Conservation (phyloP, 2,113 vertebrate genomes). For the Junco hyemalis region DNA sequence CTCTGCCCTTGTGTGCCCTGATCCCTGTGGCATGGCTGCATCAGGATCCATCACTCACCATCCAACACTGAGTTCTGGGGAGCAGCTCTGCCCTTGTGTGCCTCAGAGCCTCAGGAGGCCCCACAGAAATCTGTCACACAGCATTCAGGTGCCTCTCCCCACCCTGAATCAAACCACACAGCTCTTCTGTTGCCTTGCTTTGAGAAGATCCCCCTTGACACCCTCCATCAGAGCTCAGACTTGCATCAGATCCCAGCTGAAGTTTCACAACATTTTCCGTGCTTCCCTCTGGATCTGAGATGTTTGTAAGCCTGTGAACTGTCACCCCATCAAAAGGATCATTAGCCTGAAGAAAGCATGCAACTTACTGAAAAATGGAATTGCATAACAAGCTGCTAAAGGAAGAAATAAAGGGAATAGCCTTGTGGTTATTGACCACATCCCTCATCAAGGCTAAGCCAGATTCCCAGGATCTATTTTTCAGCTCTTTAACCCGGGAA, state of each 20-base stretch:
- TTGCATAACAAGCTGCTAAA: constrained; percentile 46
- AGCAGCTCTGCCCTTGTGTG: no score
- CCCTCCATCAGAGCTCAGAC: neutral
- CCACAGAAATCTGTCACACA: neutral
- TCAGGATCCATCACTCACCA: no score
- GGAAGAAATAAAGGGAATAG: constrained; percentile 17
- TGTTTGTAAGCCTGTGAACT: neutral
- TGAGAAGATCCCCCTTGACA: neutral
- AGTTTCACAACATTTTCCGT: constrained; percentile 39
- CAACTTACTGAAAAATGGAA: constrained; percentile 19
- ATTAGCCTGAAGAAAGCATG: constrained; percentile 3
- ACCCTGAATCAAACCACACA: neutral
- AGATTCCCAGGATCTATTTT: constrained; percentile 27
- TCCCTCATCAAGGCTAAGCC: constrained; percentile 7
- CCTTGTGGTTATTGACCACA: constrained; percentile 56
- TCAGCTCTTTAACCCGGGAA: constrained; percentile 5
- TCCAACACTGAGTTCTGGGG: no score
- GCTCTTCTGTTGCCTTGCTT: neutral
- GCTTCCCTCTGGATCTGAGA: constrained; percentile 4
- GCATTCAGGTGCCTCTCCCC: neutral
- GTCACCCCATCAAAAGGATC: constrained; percentile 35
- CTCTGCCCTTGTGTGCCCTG: no score
- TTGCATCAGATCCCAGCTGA: neutral
- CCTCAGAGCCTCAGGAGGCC: neutral
- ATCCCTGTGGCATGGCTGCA: no score